Base-by-base conservation (phyloP, 2,888 invertebrate species). In the Rhagophthalmus giganteus region DNA sequence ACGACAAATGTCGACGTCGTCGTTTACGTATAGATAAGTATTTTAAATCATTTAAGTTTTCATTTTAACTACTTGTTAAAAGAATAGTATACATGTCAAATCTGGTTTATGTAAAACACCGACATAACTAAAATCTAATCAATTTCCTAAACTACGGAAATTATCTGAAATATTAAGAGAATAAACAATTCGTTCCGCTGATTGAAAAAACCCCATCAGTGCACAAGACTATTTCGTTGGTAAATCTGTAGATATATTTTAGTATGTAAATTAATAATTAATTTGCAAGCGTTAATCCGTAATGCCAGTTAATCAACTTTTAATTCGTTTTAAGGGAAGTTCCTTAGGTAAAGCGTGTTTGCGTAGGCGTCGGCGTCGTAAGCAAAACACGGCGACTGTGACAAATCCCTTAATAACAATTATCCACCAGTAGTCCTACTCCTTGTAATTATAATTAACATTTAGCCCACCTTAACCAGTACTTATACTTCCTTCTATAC, bases 1-100 rank as follows among this genome's bases (percentile, higher is more conserved):
- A 38, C 44, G 50, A 50, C 39, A 44, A 50, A 44, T n/a, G n/a
- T n/a, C n/a, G n/a, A n/a, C n/a, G n/a, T n/a, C 38, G 39, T 28
- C 28, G 31, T 42, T 44, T 37, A 20, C 38, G 34, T 50, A n/a
- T n/a, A n/a, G n/a, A n/a, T n/a, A n/a, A n/a, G 50, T 44, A 50
- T 50, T 38, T 39, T 20, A 44, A 26, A 28, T 28, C 51, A 15
- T 44, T 12, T 7, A 40, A 26, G 51, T 51, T 44, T 45, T 50
- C 39, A 40, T 16, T 26, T 32, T 38, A 51, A 45, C 45, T 45
- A 39, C 40, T 39, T 27, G 33, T 16, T 38, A 44, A 39, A 45
- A 40, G 33, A 47, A 32, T 32, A 20, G 27, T 34, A 39, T 40
- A 33, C 33, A 47, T 47, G 33, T 47, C 32, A 34, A 25, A 47